Conservation (phyloP, 2,888 invertebrate genomes). For the Sminthurinus aureus region DNA sequence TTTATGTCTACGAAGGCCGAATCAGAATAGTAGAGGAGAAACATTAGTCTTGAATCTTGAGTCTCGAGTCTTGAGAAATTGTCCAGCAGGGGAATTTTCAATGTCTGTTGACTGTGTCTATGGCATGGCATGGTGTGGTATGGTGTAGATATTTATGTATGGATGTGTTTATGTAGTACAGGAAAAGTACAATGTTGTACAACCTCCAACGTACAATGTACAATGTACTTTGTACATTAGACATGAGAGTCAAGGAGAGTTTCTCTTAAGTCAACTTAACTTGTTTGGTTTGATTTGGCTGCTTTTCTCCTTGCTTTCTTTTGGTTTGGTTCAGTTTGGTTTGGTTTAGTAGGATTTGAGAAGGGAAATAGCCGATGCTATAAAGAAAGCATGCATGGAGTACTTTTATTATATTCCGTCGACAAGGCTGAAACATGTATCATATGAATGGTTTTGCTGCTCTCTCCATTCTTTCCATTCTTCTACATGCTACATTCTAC, state of each 20-base stretch:
- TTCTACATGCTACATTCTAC: too few species aligned
- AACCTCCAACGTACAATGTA: too few species aligned
- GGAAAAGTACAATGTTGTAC: too few species aligned
- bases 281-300: neutral
- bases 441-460: neutral
- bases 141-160: too few species aligned
- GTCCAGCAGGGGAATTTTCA: neutral
- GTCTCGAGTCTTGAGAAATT: slow-evolving; percentile 13
- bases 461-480: neutral
- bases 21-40: neutral
- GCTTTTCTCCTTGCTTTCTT: neutral
- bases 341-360: neutral
- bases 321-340: neutral
- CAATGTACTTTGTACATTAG: neutral
- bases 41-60: slow-evolving; percentile 23
- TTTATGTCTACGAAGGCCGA: too few species aligned
- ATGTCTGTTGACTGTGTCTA: neutral
- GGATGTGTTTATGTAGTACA: too few species aligned
- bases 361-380: neutral
- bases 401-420: neutral
- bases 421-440: neutral
- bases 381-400: neutral
- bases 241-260: neutral
- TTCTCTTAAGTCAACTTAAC: neutral
- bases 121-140: too few species aligned